Evolutionary conservation across 2,888 invertebrate genomes (phyloP).

Genomic region (Brachyopa scutellaris): DNA sequence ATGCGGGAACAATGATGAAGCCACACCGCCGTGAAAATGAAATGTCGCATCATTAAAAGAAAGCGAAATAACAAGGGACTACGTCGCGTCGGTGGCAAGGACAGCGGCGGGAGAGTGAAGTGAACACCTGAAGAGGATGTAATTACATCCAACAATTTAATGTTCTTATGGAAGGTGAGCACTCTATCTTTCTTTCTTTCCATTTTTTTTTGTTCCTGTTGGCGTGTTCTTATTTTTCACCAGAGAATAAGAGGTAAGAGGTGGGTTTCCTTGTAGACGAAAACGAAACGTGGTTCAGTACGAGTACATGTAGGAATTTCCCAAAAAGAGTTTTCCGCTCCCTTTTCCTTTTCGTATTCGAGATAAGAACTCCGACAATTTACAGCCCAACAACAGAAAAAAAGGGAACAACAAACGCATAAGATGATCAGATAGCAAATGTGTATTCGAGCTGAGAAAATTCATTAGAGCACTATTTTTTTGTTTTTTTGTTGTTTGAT

Average conservation of each 20-base stretch:
- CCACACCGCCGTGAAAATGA: constrained; percentile 49
- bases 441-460: constrained; percentile 37
- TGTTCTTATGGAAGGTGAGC: not conserved
- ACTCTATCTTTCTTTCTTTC: not conserved
- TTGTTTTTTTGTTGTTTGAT: constrained; percentile 24
- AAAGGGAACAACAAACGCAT: constrained; percentile 17
- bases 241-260: not conserved
- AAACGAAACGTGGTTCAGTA: constrained; percentile 36
- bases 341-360: not conserved
- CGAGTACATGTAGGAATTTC: constrained; percentile 24
- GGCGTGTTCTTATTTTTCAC: not conserved
- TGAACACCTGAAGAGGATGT: constrained; percentile 56
- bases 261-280: constrained; percentile 28
- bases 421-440: constrained; percentile 60
- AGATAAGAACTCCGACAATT: constrained; percentile 49
- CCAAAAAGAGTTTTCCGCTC: constrained; percentile 10
- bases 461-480: constrained; percentile 48
- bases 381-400: constrained; percentile 5
- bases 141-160: constrained; percentile 50
- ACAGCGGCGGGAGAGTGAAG: not conserved
- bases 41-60: constrained; percentile 53
- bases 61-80: constrained; percentile 18
- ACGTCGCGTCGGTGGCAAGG: not conserved
- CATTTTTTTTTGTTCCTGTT: not conserved
- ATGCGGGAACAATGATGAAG: constrained; percentile 57